Evolutionary conservation across 2,888 invertebrate genomes (phyloP).

Genomic region (Agrochola litura): DNA sequence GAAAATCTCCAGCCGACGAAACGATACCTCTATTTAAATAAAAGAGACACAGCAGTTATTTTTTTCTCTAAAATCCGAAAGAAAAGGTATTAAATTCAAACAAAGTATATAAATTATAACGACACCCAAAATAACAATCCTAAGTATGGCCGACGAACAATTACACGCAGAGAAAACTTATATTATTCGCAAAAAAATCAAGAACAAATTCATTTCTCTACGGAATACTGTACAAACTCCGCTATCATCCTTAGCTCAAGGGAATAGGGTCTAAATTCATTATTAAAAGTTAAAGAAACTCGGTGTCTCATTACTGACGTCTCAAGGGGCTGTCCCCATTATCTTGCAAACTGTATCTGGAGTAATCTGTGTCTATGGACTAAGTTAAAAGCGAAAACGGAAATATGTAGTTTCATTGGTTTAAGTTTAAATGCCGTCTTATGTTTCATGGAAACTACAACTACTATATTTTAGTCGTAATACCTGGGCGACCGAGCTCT

Average conservation of each 20-base stretch:
- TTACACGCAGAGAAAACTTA: conserved; percentile 32
- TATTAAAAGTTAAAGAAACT: conserved; percentile 33
- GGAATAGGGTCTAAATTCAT: conserved; percentile 46
- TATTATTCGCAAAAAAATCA: conserved; percentile 31
- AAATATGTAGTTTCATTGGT: background rate
- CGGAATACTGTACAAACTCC: conserved; percentile 4
- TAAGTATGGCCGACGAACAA: conserved; percentile 23
- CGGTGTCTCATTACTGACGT: conserved; percentile 54
- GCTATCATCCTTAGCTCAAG: conserved; percentile 25
- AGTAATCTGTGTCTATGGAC: conserved; percentile 32
- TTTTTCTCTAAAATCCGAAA: background rate
- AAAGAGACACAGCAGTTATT: background rate
- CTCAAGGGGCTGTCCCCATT: conserved; percentile 54
- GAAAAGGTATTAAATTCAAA: background rate
- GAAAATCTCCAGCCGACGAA: background rate
- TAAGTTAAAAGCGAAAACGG: conserved; percentile 12
- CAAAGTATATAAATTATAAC: conserved; percentile 6
- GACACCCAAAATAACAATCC: conserved; percentile 10
- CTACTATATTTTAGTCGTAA: background rate
- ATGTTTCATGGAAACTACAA: background rate
- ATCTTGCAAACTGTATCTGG: conserved; percentile 58
- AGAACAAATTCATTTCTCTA: conserved; percentile 43
- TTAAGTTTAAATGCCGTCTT: background rate
- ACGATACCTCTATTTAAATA: background rate
- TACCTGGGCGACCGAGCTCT: too few relatives aligned